These are phyloP conservation scores for Chionis minor DNA, from an alignment of 2,113 vertebrate species.

Conservation along the genomic window DNA sequence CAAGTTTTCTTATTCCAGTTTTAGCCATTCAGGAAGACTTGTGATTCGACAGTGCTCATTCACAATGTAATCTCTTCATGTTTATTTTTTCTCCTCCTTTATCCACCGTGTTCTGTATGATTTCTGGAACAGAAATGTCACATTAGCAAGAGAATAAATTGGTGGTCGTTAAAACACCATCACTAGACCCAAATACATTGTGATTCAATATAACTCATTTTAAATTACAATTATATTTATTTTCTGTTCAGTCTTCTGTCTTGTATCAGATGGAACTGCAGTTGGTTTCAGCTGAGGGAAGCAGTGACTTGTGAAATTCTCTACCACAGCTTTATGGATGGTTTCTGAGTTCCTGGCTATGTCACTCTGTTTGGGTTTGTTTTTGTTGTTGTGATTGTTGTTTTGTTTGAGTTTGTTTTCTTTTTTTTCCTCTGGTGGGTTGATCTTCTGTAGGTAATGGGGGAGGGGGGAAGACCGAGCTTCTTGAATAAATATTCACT, in stretches of 20 bases:
- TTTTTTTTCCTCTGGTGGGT: not conserved
- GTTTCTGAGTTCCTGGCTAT: not conserved
- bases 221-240: not conserved
- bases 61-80: not conserved
- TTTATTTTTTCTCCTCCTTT: not conserved
- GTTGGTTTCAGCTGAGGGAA: not conserved
- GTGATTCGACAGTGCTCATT: not conserved
- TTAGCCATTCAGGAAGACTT: not conserved
- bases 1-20: not conserved
- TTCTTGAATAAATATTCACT: not conserved
- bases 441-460: not conserved
- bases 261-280: not conserved
- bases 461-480: accelerated
- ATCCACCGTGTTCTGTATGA: not conserved
- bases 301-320: not conserved
- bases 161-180: not conserved
- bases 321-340: not conserved
- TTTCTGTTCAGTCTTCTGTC: not conserved
- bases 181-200: not conserved
- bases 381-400: not conserved
- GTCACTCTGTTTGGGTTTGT: not conserved
- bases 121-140: not conserved
- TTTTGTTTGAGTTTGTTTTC: too few species aligned
- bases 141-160: not conserved
- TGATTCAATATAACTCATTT: not conserved